These are phyloP conservation scores for Puntigrus tetrazona DNA, from an alignment of 2,113 vertebrate species.

Conservation along the genomic window DNA sequence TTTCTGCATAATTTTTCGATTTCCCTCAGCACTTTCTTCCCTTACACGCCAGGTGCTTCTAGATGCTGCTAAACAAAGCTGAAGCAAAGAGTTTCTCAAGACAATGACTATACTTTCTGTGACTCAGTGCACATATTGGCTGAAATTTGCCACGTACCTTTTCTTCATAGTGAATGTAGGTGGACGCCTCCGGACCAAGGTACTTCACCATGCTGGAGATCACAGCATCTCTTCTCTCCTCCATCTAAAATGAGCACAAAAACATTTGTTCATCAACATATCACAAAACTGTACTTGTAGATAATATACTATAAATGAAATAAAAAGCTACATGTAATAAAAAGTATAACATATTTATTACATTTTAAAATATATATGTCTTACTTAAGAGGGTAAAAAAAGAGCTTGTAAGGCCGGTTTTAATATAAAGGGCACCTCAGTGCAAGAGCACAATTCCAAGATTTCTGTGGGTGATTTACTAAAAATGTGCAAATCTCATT, in stretches of 20 bases:
- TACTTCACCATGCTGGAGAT: conserved; percentile 71
- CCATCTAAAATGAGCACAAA: conserved; percentile 45
- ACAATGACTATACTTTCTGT: not conserved
- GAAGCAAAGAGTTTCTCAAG: not conserved
- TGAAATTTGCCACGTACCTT: conserved; percentile 66
- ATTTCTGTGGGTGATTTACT: no score
- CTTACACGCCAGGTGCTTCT: not conserved
- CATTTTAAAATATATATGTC: no score
- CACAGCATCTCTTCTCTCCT: conserved; percentile 63
- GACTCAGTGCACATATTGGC: conserved; percentile 20
- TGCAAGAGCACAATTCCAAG: no score
- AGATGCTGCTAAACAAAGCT: conserved; percentile 3
- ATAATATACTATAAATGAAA: no score
- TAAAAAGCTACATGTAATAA: no score
- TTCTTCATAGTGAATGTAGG: conserved; percentile 73
- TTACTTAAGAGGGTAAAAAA: no score
- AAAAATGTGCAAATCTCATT: no score
- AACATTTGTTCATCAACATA: not conserved
- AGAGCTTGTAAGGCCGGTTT: no score
- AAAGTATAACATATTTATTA: no score
- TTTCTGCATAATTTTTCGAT: not conserved
- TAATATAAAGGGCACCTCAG: no score
- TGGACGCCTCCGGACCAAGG: conserved; percentile 68
- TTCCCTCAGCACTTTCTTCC: not conserved
- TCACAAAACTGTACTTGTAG: no score